A percentile compares a stretch with the other conserved stretches of the same genome.
phyloP scores from a whole-genome alignment of 2,113 vertebrate species.

The Gobiocypris rarus region DNA sequence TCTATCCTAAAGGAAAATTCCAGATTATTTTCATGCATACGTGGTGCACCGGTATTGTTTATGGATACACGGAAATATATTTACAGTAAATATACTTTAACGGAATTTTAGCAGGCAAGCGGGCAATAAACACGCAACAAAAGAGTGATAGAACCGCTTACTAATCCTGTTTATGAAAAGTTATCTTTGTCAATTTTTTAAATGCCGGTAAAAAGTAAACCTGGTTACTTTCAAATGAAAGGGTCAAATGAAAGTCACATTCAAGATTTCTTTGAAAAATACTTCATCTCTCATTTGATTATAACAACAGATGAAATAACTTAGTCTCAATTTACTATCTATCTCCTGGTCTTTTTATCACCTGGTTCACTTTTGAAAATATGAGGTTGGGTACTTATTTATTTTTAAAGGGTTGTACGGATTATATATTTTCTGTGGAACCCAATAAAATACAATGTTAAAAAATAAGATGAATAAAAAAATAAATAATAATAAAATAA shows the following conservation, averaged over 20 bases:
- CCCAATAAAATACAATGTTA: background rate
- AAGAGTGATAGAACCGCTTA: background rate
- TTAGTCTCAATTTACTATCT: background rate
- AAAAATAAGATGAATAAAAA: background rate
- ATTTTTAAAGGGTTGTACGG: background rate
- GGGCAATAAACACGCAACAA: background rate
- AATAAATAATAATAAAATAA: background rate
- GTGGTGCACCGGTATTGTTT: background rate
- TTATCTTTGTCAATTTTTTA: background rate
- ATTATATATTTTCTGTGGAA: background rate
- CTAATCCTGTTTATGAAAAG: background rate
- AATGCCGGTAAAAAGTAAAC: background rate
- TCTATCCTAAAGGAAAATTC: background rate
- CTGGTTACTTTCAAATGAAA: background rate
- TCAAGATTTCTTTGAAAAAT: background rate
- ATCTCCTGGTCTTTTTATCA: background rate
- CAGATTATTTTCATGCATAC: background rate
- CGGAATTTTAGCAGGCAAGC: background rate
- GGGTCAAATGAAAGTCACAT: background rate
- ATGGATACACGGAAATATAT: background rate
- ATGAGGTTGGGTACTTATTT: background rate
- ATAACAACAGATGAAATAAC: background rate
- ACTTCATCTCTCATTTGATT: background rate
- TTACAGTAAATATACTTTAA: background rate
- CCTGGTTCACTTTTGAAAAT: background rate